These are phyloP conservation scores for Geococcyx californianus DNA, from an alignment of 2,113 vertebrate species.

Conservation along the genomic window DNA sequence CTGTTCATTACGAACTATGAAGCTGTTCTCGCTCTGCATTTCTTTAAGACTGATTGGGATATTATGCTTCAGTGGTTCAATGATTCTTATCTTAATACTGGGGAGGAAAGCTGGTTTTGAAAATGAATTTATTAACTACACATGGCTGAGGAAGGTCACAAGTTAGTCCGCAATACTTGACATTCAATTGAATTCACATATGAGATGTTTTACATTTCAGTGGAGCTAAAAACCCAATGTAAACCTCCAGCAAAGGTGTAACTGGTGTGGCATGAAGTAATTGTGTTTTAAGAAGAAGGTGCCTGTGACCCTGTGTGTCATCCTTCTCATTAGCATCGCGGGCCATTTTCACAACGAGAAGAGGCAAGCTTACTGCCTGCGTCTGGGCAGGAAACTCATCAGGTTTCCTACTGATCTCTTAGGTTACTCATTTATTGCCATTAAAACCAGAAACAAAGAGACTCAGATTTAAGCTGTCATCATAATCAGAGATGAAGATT, in stretches of 20 bases:
- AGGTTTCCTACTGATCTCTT: neutral
- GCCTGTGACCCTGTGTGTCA: neutral
- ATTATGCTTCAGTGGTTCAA: neutral
- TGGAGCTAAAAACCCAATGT: fast-evolving
- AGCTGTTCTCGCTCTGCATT: neutral
- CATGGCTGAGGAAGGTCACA: neutral
- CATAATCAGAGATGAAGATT: neutral
- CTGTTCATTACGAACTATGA: neutral
- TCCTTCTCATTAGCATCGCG: neutral
- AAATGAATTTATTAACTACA: neutral
- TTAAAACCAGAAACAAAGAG: neutral
- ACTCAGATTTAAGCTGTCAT: neutral
- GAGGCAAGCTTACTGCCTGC: neutral
- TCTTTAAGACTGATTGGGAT: neutral
- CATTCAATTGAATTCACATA: neutral
- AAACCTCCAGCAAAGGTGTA: neutral
- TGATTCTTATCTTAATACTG: neutral
- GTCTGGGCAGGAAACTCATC: neutral
- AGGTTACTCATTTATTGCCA: neutral
- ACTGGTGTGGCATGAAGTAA: neutral
- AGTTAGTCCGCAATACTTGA: neutral
- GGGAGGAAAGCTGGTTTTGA: neutral
- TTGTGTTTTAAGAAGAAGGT: neutral
- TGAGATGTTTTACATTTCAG: neutral
- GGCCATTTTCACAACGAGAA: neutral